These are phyloP conservation scores for Telmatochromis brichardi DNA, from an alignment of 2,113 vertebrate species.

Conservation along the genomic window DNA sequence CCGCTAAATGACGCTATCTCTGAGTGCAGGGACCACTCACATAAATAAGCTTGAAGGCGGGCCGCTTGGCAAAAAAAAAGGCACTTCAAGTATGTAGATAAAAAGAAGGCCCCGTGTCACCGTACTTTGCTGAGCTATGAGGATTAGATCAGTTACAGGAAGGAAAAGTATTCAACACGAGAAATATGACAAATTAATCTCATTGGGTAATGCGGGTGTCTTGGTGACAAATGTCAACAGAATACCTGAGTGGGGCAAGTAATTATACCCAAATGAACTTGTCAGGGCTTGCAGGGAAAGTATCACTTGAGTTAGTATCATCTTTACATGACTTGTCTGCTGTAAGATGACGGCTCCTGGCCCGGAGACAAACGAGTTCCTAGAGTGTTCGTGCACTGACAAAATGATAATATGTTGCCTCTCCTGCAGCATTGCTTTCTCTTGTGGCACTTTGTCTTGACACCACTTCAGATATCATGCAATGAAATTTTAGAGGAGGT, in stretches of 20 bases:
- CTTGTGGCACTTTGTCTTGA: not conserved
- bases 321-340: conserved; percentile 15
- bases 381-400: conserved; percentile 15
- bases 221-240: conserved; percentile 51
- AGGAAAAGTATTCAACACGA: conserved; percentile 12
- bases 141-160: conserved; percentile 41
- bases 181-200: conserved; percentile 61
- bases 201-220: conserved; percentile 42
- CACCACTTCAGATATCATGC: not conserved
- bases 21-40: conserved; percentile 13
- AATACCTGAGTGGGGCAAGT: conserved; percentile 50
- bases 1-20: conserved; percentile 51
- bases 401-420: conserved; percentile 38
- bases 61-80: not conserved
- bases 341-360: conserved; percentile 19
- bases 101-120: not conserved
- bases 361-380: conserved; percentile 36
- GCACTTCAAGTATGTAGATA: not conserved
- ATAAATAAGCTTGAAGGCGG: conserved; percentile 31
- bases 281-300: conserved; percentile 43
- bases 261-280: conserved; percentile 67
- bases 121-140: not conserved
- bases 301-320: conserved; percentile 44
- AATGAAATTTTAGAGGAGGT: not conserved
- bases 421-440: not conserved